Evolutionary conservation across 30 jellyfish, hydroid and myxozoan species (phyloP), one percentile per base, ranked within the genome.

Genomic region (Haliclystus octoradiatus): DNA sequence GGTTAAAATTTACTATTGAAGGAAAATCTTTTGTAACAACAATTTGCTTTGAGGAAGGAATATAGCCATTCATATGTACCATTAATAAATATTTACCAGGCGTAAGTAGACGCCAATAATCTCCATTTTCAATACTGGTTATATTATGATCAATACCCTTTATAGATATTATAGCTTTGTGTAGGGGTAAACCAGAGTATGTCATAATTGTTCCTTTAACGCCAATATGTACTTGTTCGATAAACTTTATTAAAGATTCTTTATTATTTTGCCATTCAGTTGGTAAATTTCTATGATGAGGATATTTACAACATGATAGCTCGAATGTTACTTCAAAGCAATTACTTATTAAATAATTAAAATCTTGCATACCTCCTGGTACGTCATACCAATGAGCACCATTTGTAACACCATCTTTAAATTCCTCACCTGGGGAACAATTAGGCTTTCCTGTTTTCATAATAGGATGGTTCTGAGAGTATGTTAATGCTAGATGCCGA

Each of bases 311-410:
- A 73, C 99, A 93, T 1, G 97, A 86, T 28, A 93, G 52, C 63
- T 93, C 97, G 2, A 93, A 81, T 26, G 99, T 85, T 1, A 93
- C 81, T 71, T 93, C 99, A 85, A 84, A 81, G 65, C 97, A 84
- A 62, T 93, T 93, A 51, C 95, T 70, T 27, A 84, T 84, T 63
- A 79, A 63, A 34, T 93, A 93, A 63, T 93, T 93, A 80, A 93
- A 93, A 63, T 93, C 99, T 52, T 93, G 97, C 99, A 93, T 93
- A 30, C 97, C 97, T 19, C 97, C 95, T 24, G 99, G 95, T 7
- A 84, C 97, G 73, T 84, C 93, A 70, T 93, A 85, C 99, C 99
- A 93, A 64, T 33, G 75, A n/a, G 99, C 99, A 51, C 97, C 99
- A 85, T 93, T 93, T 26, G 99, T 93, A 25, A 93, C 82, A 34